A percentile compares a stretch with the other conserved stretches of the same genome.
phyloP scores from a whole-genome alignment of 2,113 vertebrate species.

The Caloenas nicobarica region DNA sequence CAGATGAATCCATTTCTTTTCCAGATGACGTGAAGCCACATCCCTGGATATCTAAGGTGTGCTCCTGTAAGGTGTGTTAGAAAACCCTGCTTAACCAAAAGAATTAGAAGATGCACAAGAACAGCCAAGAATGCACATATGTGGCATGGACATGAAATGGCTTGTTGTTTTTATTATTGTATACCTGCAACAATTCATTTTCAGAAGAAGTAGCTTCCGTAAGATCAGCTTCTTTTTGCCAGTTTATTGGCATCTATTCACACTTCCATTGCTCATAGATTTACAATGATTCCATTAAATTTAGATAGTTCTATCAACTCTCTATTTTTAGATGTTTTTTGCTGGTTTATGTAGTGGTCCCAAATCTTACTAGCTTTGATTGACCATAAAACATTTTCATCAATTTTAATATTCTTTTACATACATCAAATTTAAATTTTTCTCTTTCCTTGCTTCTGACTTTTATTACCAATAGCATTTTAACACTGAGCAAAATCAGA shows the following conservation, averaged over 20 bases:
- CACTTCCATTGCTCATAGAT: neutral
- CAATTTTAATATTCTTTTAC: neutral
- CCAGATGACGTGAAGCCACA: constrained; percentile 70
- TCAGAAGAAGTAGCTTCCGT: neutral
- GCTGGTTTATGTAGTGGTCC: neutral
- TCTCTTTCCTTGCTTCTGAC: neutral
- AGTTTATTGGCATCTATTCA: neutral
- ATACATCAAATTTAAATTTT: neutral
- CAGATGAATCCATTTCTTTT: constrained; percentile 16
- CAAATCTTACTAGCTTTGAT: neutral
- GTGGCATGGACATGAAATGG: neutral
- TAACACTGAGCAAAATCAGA: neutral
- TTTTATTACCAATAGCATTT: neutral
- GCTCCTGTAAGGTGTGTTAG: constrained; percentile 81
- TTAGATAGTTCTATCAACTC: neutral
- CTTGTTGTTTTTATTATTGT: neutral
- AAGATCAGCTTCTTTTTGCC: neutral
- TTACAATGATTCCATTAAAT: neutral
- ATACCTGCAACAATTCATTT: neutral
- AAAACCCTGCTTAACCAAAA: neutral
- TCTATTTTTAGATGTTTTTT: neutral
- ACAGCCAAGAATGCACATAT: neutral
- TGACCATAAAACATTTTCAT: neutral
- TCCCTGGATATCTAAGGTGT: constrained; percentile 78
- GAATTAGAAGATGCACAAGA: neutral